These are phyloP conservation scores for Amphipyra berbera DNA, from an alignment of 2,888 invertebrate species.

Conservation along the genomic window DNA sequence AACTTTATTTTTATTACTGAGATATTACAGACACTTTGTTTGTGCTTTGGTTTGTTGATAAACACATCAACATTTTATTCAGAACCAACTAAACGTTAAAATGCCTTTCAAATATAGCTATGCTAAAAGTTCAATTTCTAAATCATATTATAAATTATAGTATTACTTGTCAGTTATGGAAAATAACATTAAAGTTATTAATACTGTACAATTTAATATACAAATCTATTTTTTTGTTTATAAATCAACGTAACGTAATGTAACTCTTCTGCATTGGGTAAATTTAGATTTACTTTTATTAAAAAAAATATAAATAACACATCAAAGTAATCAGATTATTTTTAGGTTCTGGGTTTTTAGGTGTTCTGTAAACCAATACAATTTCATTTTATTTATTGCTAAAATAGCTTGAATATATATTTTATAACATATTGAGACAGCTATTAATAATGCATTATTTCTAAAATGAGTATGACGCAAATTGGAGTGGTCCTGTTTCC, in stretches of 20 bases:
- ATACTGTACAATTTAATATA: too few species aligned
- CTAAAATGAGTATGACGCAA: constrained; percentile 29
- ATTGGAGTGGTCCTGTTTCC: constrained; percentile 53
- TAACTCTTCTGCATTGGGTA: too few species aligned
- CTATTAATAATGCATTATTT: constrained; percentile 11
- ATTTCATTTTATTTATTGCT: too few species aligned
- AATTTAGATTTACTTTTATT: background rate
- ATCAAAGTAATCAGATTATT: too few species aligned
- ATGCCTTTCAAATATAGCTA: constrained; percentile 1
- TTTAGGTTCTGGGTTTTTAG: too few species aligned
- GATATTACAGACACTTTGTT: background rate
- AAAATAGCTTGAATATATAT: too few species aligned
- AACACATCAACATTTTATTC: constrained; percentile 23
- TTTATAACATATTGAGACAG: constrained; percentile 6
- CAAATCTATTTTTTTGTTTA: too few species aligned
- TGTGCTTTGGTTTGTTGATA: constrained; percentile 37
- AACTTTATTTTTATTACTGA: constrained; percentile 3
- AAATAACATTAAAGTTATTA: too few species aligned
- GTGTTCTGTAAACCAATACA: too few species aligned
- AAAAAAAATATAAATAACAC: too few species aligned
- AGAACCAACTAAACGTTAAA: constrained; percentile 7
- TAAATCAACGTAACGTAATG: background rate
- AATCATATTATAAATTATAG: too few species aligned
- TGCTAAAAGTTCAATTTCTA: background rate
- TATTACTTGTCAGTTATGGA: too few species aligned